Evolutionary conservation across 2,113 vertebrate genomes (phyloP), one percentile per base, ranked within the genome.

Genomic region (Coreoperca whiteheadi): DNA sequence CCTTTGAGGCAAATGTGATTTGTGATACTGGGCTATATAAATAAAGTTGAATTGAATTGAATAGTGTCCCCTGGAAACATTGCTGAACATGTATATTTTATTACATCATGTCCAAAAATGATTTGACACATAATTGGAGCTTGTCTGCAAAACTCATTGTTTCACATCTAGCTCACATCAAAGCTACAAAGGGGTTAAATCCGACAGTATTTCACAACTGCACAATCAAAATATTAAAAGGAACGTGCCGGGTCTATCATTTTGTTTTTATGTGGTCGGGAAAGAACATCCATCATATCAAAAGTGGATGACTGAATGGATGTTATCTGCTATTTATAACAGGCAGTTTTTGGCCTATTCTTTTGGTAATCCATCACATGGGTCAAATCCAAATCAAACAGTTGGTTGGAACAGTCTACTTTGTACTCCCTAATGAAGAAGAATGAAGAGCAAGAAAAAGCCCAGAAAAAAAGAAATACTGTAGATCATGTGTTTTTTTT

Each of bases 381-480:
- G 65, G 23, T 73, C 28, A 4, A 25, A 73, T 75, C 60, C 54
- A 66, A 57, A 70, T 23, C 1, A 0, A 64, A 68, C 48, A n/a
- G n/a, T n/a, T 46, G 28, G 28, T 63, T 64, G 21, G 7, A 8
- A 41, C 41, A 39, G 50, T 72, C 41, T 60, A 50, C 50, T 68
- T 61, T 83, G 14, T 41, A 48, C 11, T 50, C 37, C 64, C 7
- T 74, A 80, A 86, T 78, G 6, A 74, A 88, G 53, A 87, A 67
- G 5, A 67, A 77, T 63, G 28, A 81, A 32, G 25, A 70, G 25
- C 6, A 54, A 56, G 50, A 78, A 67, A 64, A 68, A 73, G 9
- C 56, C 48, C 12, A 9, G 32, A 34, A 74, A 78, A 54, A 54
- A 71, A 68, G 1, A 72, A 61, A 59, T 43, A 46, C 18, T 46